phyloP scores from a whole-genome alignment of 2,888 invertebrate species.

The Rotaria sp. region DNA sequence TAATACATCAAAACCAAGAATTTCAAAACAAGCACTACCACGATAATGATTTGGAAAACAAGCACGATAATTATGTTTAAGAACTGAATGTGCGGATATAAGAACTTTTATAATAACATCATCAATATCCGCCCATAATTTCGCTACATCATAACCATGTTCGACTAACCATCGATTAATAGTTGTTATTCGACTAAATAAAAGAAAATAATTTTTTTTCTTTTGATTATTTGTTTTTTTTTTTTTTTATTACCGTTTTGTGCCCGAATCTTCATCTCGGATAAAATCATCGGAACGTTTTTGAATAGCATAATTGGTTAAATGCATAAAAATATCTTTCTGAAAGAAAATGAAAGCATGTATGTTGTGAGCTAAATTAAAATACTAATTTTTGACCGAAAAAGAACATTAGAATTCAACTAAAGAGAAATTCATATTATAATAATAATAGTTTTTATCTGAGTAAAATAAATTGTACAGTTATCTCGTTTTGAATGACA shows the following conservation, averaged over 20 bases:
- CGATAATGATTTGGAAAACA: conserved; percentile 75
- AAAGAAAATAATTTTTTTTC: not conserved
- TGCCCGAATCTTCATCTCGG: conserved; percentile 71
- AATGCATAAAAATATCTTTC: conserved; percentile 80
- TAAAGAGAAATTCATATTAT: too few relatives aligned
- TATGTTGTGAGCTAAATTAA: too few relatives aligned
- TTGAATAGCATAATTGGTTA: conserved; percentile 87
- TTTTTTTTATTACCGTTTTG: conserved; percentile 67
- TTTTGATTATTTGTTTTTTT: not conserved
- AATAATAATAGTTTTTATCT: too few relatives aligned
- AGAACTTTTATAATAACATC: conserved; percentile 39
- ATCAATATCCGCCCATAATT: conserved; percentile 41
- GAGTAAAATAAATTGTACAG: too few relatives aligned
- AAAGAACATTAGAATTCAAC: too few relatives aligned
- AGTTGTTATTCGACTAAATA: conserved; percentile 61
- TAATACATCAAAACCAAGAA: conserved; percentile 80
- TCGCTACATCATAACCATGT: conserved; percentile 46
- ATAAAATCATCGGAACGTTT: conserved; percentile 78
- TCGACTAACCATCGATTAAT: conserved; percentile 63
- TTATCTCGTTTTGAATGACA: too few relatives aligned
- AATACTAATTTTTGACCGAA: too few relatives aligned
- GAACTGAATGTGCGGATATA: conserved; percentile 67
- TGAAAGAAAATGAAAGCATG: conserved; percentile 42
- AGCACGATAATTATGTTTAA: conserved; percentile 65
- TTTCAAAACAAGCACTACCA: conserved; percentile 79